A percentile compares a stretch with the other conserved stretches of the same genome.
Conservation (phyloP, 2,113 vertebrate genomes). For the Tinamus guttatus region DNA sequence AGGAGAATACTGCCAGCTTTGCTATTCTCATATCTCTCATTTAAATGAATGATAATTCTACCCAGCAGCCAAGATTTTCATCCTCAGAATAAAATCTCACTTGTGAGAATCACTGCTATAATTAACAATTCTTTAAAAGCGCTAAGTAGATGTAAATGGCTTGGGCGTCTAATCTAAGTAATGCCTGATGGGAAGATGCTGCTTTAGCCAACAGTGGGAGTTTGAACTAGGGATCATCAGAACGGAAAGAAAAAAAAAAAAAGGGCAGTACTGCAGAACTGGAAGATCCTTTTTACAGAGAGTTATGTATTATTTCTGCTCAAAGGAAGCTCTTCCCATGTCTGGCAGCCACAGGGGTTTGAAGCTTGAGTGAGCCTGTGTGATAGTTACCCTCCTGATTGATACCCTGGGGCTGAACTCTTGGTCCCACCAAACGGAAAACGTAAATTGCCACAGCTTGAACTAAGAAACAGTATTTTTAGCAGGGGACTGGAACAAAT, state of each 20-base stretch:
- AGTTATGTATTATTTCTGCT: constrained; percentile 27
- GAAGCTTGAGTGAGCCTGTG: constrained; percentile 28
- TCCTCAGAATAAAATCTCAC: constrained; percentile 38
- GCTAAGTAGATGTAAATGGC: constrained; percentile 13
- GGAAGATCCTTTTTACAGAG: constrained; percentile 31
- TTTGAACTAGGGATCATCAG: constrained; percentile 35
- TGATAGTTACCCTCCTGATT: background rate
- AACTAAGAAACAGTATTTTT: constrained; percentile 1
- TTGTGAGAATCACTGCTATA: background rate
- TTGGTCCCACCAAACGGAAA: constrained; percentile 7
- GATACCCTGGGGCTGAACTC: background rate
- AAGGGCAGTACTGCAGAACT: background rate
- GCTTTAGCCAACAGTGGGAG: background rate
- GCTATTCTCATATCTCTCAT: constrained; percentile 1
- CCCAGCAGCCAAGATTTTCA: constrained; percentile 22
- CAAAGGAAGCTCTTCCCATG: constrained; percentile 32
- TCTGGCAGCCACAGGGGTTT: background rate
- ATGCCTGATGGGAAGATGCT: constrained; percentile 1
- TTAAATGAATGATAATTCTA: constrained; percentile 46
- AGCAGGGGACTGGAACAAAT: background rate
- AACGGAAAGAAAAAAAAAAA: constrained; percentile 4
- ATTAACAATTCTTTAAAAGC: constrained; percentile 17
- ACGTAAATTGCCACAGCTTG: background rate
- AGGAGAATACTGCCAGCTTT: constrained; percentile 30
- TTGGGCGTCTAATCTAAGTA: constrained; percentile 10